Base-by-base conservation (phyloP, 2,888 invertebrate genomes). In the Orgyia antiqua region DNA sequence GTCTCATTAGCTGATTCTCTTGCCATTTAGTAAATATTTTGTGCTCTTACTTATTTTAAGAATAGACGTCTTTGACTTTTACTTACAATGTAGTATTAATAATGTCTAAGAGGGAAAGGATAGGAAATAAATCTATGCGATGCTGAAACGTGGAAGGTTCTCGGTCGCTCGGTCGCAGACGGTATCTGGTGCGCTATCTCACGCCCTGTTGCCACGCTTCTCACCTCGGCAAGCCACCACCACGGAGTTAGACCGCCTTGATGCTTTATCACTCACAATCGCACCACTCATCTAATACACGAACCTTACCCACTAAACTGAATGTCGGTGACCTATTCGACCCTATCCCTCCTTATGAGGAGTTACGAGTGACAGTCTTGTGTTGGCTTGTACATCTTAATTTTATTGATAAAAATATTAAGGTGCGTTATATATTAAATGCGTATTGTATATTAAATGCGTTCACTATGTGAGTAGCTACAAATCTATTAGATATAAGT, bases 201-300 rank as follows among this genome's bases (percentile, higher is more conserved):
- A 80, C 78, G 80, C 71, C 71, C 72, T 58, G 72, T 67, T 68
- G 60, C 78, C 80, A 78, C 80, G 82, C 75, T 82, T 78, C 77
- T 83, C 84, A 83, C 83, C 83, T 80, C 79, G 53, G 58, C 67
- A 68, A 70, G 63, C 67, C 75, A 69, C 68, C 71, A 68, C 64
- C 63, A 58, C 64, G 58, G 58, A 50, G 63, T 52, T 47, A 53
- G 55, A 46, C 65, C 58, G 63, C 68, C 67, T 58, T 58, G 66
- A 68, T 68, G 63, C 56, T 70, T 76, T 79, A 82, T 83, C 79
- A 58, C 55, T 51, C 40, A 51, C 73, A 72, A 76, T 82, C 78
- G 65, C 64, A 55, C 65, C 59, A 68, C 68, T 72, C 74, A 77
- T 78, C 78, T 79, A 68, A 76, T 74, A 69, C 69, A 60, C 59